These are phyloP conservation scores for Trogon surrucura DNA, from an alignment of 2,113 vertebrate species.

Conservation along the genomic window DNA sequence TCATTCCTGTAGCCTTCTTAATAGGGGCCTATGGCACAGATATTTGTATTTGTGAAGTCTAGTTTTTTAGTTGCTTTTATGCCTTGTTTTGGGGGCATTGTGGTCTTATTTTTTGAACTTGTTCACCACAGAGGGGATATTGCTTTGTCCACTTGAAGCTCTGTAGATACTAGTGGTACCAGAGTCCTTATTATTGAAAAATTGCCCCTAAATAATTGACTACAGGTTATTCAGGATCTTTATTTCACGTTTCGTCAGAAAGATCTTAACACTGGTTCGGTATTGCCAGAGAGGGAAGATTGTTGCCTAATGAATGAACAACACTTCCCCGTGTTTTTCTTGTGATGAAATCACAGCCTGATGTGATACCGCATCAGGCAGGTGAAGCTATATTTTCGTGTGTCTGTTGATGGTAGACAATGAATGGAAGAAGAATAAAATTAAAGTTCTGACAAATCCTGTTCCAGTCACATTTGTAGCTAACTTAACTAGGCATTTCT, in stretches of 20 bases:
- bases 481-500: background rate
- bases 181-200: background rate
- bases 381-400: constrained; percentile 8
- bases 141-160: background rate
- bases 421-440: background rate
- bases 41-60: background rate
- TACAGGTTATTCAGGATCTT: background rate
- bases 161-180: background rate
- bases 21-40: background rate
- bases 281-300: constrained; percentile 6
- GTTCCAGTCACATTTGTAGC: background rate
- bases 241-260: background rate
- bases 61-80: background rate
- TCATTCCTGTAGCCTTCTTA: background rate
- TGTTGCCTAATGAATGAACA: background rate
- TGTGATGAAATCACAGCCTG: constrained; percentile 20
- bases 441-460: background rate
- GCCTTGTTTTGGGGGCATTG: background rate
- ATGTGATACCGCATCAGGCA: background rate
- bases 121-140: background rate
- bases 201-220: background rate
- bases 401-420: background rate
- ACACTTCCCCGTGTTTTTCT: constrained; percentile 8
- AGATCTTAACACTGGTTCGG: background rate
- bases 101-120: background rate